Conservation (phyloP, 2,113 vertebrate genomes). For the Dromiciops gliroides region DNA sequence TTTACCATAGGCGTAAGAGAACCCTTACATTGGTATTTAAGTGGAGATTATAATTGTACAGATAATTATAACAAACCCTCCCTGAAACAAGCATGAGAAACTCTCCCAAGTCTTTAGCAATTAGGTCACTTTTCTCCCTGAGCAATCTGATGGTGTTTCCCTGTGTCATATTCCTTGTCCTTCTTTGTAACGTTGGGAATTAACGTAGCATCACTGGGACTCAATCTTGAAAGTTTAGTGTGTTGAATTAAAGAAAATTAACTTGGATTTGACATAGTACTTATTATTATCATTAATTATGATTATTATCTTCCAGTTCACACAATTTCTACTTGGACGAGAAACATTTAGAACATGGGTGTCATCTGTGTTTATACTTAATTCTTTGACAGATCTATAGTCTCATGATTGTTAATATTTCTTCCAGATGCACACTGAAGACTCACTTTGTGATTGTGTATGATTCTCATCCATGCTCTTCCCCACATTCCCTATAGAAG, state of each 20-base stretch:
- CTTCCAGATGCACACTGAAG: not conserved
- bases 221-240: not conserved
- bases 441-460: not conserved
- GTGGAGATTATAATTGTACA: not conserved
- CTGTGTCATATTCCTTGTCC: conserved; percentile 6
- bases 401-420: not conserved
- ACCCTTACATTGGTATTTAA: not conserved
- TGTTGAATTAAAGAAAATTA: not conserved
- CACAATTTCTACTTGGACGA: conserved; percentile 4
- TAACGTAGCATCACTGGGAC: not conserved
- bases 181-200: not conserved
- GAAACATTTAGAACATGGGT: not conserved
- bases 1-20: not conserved
- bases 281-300: not conserved
- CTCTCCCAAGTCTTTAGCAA: not conserved
- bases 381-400: not conserved
- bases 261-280: not conserved
- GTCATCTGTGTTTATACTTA: not conserved
- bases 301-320: not conserved
- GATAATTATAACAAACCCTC: not conserved
- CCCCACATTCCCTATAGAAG: not conserved
- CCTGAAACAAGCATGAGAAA: not conserved
- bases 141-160: not conserved
- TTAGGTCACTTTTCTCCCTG: not conserved
- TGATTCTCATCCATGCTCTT: not conserved